Conservation (phyloP, 2,113 vertebrate genomes). For the Cepphus grylle region DNA sequence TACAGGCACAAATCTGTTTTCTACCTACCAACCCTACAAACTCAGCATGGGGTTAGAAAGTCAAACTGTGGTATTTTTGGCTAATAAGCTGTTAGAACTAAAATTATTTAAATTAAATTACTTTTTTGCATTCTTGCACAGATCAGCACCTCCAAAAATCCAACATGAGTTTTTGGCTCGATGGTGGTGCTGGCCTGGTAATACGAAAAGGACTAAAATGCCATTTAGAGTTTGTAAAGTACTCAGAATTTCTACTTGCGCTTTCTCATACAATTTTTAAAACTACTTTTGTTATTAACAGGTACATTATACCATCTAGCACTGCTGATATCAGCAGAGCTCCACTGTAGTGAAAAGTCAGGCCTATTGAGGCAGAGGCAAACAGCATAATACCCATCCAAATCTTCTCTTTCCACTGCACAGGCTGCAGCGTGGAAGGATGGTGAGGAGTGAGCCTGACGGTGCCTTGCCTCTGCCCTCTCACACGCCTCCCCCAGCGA, state of each 20-base stretch:
- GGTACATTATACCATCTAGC: no score
- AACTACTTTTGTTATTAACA: background rate
- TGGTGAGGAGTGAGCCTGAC: accelerated
- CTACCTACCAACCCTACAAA: background rate
- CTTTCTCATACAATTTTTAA: background rate
- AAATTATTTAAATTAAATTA: background rate
- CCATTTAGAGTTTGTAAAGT: background rate
- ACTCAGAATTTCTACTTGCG: background rate
- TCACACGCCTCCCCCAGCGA: accelerated
- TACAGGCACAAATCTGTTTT: background rate
- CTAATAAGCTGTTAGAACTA: background rate
- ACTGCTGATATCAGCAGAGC: background rate
- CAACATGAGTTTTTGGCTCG: background rate
- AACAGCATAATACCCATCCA: background rate
- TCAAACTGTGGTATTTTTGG: background rate
- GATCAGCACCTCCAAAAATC: background rate
- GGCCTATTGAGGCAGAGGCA: background rate
- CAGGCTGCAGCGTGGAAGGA: background rate
- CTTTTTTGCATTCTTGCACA: background rate
- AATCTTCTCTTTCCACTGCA: background rate
- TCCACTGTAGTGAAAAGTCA: background rate
- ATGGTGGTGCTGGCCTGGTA: background rate
- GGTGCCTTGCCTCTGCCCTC: background rate
- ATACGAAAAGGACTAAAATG: background rate
- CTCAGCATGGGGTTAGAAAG: background rate